These are phyloP conservation scores for Palloptera scutellata DNA, from an alignment of 2,888 invertebrate genomes.

Conservation along the genomic window DNA sequence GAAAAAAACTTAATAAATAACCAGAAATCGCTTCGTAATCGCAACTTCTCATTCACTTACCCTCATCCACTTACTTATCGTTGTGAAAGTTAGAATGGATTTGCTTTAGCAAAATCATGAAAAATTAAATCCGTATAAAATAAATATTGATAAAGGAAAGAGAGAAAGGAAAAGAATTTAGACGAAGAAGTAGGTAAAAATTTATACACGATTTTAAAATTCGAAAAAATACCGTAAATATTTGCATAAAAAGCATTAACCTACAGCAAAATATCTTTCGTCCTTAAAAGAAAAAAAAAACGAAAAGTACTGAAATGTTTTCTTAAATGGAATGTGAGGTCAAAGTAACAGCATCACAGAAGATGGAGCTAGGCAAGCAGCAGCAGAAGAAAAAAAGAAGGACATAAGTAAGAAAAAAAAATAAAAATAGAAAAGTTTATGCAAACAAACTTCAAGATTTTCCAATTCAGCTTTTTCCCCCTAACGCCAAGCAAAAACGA, in stretches of 20 bases:
- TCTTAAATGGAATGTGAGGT: not conserved
- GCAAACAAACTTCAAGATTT: conserved; percentile 1
- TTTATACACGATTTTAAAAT: not conserved
- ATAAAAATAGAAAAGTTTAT: not conserved
- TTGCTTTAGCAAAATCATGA: not conserved
- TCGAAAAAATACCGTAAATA: not conserved
- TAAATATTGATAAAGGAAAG: conserved; percentile 16
- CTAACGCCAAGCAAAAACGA: not conserved
- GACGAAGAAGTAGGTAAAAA: not conserved
- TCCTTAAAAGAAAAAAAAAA: not conserved
- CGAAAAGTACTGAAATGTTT: no score
- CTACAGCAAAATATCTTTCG: not conserved
- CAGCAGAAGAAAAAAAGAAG: not conserved
- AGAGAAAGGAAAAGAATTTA: not conserved
- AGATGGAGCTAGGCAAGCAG: not conserved
- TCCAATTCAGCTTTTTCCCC: not conserved
- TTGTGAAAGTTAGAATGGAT: no score
- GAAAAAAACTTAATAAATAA: no score
- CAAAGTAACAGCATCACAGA: conserved; percentile 13
- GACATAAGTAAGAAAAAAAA: not conserved
- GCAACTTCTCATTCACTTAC: no score
- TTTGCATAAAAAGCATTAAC: not conserved
- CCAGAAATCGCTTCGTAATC: no score
- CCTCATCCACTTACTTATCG: no score
- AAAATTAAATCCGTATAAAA: conserved; percentile 6